Conservation (phyloP, 1,140 invertebrate species). For the Idris sp. region DNA sequence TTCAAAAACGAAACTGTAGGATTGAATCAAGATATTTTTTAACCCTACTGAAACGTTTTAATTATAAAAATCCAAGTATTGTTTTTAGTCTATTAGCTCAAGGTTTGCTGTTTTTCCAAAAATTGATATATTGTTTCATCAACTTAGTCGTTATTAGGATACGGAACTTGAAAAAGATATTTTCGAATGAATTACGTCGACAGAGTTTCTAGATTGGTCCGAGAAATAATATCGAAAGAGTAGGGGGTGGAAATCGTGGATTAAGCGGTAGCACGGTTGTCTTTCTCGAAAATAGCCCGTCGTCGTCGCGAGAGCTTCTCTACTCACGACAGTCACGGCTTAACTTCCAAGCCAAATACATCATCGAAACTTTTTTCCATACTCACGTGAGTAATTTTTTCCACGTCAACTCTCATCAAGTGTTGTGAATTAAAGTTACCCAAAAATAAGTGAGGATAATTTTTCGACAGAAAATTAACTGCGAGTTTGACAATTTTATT, state of each 20-base stretch:
- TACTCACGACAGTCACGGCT: constrained; percentile 72
- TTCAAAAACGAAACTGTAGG: too few species aligned
- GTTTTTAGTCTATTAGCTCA: too few species aligned
- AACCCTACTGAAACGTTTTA: too few species aligned
- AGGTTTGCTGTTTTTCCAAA: too few species aligned
- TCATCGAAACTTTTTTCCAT: constrained; percentile 65
- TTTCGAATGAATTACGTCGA: constrained; percentile 54
- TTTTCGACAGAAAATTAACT: too few species aligned
- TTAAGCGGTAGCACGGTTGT: constrained; percentile 60
- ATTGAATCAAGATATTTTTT: too few species aligned
- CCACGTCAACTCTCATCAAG: constrained; percentile 1
- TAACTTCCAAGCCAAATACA: constrained; percentile 74
- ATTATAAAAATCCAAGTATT: too few species aligned
- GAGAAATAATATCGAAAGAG: constrained; percentile 44
- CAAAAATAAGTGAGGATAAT: too few species aligned
- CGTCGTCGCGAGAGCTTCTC: constrained; percentile 65
- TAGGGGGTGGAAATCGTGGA: constrained; percentile 60
- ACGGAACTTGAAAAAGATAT: constrained; percentile 42
- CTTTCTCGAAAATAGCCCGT: constrained; percentile 66
- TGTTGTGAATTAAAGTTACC: constrained; percentile 7
- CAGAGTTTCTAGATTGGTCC: constrained; percentile 62
- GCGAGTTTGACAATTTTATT: too few species aligned
- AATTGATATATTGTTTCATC: constrained; percentile 19
- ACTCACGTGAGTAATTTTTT: constrained; percentile 63
- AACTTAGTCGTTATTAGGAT: constrained; percentile 35